phyloP scores from a whole-genome alignment of 2,113 vertebrate genomes.

The Tonatia bakeri region DNA sequence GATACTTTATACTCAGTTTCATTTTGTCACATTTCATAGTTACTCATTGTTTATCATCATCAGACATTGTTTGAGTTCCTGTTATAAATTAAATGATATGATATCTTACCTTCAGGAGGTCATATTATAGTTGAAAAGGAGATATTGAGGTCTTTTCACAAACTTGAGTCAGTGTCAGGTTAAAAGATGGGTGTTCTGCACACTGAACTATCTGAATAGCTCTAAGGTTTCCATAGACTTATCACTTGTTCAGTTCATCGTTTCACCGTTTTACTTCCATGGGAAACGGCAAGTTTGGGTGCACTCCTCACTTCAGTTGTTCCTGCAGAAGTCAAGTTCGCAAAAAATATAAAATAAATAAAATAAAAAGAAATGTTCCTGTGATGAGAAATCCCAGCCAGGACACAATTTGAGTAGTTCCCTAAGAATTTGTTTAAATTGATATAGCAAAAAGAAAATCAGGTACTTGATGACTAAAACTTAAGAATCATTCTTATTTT shows the following conservation, averaged over 20 bases:
- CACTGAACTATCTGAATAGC: not conserved
- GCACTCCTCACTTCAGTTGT: not conserved
- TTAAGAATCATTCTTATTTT: not conserved
- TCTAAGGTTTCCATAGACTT: not conserved
- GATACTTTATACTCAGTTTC: not conserved
- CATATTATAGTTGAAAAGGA: not conserved
- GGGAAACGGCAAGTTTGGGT: not conserved
- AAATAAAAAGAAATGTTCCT: not conserved
- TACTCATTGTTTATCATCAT: not conserved
- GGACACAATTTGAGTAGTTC: not conserved
- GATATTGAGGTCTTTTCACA: not conserved
- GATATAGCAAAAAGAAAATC: not conserved
- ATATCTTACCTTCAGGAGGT: not conserved
- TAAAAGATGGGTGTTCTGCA: not conserved
- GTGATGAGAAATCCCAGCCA: not conserved
- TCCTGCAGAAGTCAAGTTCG: not conserved
- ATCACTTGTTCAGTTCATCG: not conserved
- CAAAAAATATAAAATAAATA: not conserved
- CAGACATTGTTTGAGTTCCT: constrained; percentile 19
- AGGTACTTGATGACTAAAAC: not conserved
- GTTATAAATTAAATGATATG: not conserved
- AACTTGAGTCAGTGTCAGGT: not conserved
- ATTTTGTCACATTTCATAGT: not conserved
- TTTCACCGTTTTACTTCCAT: not conserved
- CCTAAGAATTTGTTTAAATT: constrained; percentile 10